Evolutionary conservation across 2,888 invertebrate species (phyloP), one percentile per base, ranked within the genome.

Genomic region (Nematopogon swammerdamellus): DNA sequence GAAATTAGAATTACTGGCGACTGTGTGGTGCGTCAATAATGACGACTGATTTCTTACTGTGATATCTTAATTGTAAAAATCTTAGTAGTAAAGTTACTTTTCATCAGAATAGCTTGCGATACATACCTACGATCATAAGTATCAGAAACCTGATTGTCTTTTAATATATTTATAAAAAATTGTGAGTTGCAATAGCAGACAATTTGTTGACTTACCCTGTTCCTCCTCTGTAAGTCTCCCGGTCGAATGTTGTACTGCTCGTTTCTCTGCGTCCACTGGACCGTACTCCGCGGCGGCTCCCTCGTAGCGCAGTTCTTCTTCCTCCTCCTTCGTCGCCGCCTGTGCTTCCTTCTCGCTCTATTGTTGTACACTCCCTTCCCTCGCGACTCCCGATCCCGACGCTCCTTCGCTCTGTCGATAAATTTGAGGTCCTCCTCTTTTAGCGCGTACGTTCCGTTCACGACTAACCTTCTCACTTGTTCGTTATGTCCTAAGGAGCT

Each of bases 251-350:
- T 17, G 44, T 11, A 6, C 3, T 10, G 16, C 29, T 55, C 68
- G 65, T 59, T 67, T 59, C 55, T 74, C 62, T 54, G 58, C 50
- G 63, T 68, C 74, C 75, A 76, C 52, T 70, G 65, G 52, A 75
- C 29, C 36, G 10, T n/a, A 18, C 10, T 29, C 16, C 49, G 76
- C 1, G 70, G 67, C 6, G 80, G 80, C 54, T 80, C 72, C 55
- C 72, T 77, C 17, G 80, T 80, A 3, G 71, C 80, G 49, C 80
- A 80, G 55, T 73, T 73, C 56, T 67, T 77, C 53, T 63, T 68
- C 55, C 63, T 66, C 63, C 65, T 67, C 58, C 55, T 64, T 63
- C 68, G 67, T 63, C 51, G 63, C 58, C 63, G 72, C 62, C 65
- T 68, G 63, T 70, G 67, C 52, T 53, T 64, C 58, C 6, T 58